Base-by-base conservation (phyloP, 2,888 invertebrate species). In the Drosophila acutilabella region DNA sequence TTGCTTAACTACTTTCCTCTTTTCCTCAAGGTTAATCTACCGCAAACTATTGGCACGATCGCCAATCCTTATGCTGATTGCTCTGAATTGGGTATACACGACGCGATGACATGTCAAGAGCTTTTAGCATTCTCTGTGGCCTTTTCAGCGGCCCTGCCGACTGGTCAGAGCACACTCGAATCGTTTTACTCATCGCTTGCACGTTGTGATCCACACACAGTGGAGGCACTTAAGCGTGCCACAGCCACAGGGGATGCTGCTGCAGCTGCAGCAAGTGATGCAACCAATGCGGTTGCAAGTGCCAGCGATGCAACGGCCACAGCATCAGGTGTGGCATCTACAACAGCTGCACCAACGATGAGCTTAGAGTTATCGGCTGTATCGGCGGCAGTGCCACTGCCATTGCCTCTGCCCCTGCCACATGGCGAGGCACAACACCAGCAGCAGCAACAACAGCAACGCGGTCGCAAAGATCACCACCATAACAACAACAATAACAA, bases 91-190 rank as follows among this genome's bases (percentile, higher is more conserved):
- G 93, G 92, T 79, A 89, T 92, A 78, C 92, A 92, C 78, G 93
- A 92, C 70, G 92, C 93, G 53, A 92, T 93, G 92, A 93, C 92
- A 23, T 98, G 98, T 91, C 97, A 97, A 92, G 97, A 98, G 92
- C 93, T 98, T 30, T 93, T 98, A 66, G 98, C 98, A n/a, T 94
- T 98, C 58, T 96, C 97, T 52, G 98, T 98, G 10, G 98, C 98
- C 0, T 94, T 98, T 59, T 97, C 97, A 71, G 98, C 98, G 0
- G 97, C 98, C 0, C 93, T 98, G 71, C 97, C 98, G 2, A 97
- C 98, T 4, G 97, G 97, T 18, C 97, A 96, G 91, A 95, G 96
- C 45, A 96, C 96, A 13, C 93, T 97, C 53, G 96, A 97, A 90
- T 96, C 96, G 0, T 96, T 97, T 92, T 95, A 97, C 88, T 95